Conservation (phyloP, 2,888 invertebrate species). For the Diaphora mendica region DNA sequence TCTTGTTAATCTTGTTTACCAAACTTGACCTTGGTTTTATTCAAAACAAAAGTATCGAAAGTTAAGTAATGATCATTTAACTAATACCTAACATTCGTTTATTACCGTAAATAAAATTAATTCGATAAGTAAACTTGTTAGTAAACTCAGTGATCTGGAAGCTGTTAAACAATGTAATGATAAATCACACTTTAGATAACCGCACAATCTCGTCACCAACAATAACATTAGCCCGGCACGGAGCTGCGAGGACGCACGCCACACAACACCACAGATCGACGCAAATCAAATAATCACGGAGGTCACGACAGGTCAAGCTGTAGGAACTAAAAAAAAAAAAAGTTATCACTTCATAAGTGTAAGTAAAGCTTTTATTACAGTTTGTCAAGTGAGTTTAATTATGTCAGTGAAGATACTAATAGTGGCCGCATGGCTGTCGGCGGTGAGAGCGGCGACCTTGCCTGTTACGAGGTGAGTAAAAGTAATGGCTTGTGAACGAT, state of each 20-base stretch:
- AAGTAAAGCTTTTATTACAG: neutral
- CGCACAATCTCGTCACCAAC: constrained; percentile 46
- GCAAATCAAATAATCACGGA: constrained; percentile 22
- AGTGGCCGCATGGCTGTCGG: constrained; percentile 31
- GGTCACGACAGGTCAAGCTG: constrained; percentile 31
- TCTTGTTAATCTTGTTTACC: neutral
- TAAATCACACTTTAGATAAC: constrained; percentile 46
- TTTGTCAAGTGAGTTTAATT: constrained; percentile 21
- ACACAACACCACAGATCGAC: neutral
- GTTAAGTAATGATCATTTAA: neutral
- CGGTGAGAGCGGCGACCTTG: constrained; percentile 60
- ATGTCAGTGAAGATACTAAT: constrained; percentile 36
- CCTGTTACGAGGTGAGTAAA: constrained; percentile 50
- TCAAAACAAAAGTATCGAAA: neutral
- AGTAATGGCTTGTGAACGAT: constrained; percentile 21
- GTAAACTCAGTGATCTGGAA: constrained; percentile 26
- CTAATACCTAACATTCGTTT: neutral
- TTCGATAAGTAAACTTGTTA: constrained; percentile 18
- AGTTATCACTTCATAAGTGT: constrained; percentile 16
- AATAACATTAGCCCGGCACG: constrained; percentile 23
- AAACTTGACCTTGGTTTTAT: neutral
- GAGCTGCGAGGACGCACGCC: constrained; percentile 16
- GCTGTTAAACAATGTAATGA: constrained; percentile 43
- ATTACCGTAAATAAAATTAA: constrained; percentile 13
- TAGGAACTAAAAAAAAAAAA: constrained; percentile 7